These are phyloP conservation scores for Casuarius casuarius DNA, from an alignment of 2,113 vertebrate species.

Conservation along the genomic window DNA sequence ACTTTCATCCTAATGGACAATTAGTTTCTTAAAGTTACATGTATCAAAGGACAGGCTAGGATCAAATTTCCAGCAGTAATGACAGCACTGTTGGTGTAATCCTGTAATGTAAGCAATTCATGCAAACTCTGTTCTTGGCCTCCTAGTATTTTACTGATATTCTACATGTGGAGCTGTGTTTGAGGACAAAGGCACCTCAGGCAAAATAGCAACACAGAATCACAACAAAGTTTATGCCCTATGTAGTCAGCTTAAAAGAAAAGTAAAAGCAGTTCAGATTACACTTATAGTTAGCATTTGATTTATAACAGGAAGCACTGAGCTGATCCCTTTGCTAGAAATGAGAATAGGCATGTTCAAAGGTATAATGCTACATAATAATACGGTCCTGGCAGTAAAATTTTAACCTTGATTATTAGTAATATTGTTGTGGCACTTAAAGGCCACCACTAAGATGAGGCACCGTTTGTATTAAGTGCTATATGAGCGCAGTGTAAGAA, in stretches of 20 bases:
- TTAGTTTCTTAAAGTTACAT: slow-evolving; percentile 26
- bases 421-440: slow-evolving; percentile 30
- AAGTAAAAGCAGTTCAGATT: slow-evolving; percentile 51
- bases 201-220: not conserved
- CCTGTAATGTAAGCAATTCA: slow-evolving; percentile 39
- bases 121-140: slow-evolving; percentile 14
- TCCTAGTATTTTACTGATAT: slow-evolving; percentile 51
- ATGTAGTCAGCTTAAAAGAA: slow-evolving; percentile 12
- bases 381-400: slow-evolving; percentile 48
- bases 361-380: slow-evolving; percentile 62
- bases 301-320: slow-evolving; percentile 44
- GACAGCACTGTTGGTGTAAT: not conserved
- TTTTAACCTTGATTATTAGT: slow-evolving; percentile 50
- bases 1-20: slow-evolving; percentile 5
- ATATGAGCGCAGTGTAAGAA: fast-evolving
- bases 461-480: slow-evolving; percentile 31
- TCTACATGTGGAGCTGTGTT: not conserved
- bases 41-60: not conserved
- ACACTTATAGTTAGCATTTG: slow-evolving; percentile 55
- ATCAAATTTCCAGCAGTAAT: slow-evolving; percentile 36
- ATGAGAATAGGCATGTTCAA: slow-evolving; percentile 30
- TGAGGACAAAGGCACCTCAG: slow-evolving; percentile 59
- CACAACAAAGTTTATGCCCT: slow-evolving; percentile 63
- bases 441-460: slow-evolving; percentile 9
- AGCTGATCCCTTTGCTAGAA: slow-evolving; percentile 47